These are phyloP conservation scores for Cryptoprocta ferox DNA, from an alignment of 2,797 vertebrate genomes.

Conservation along the genomic window DNA sequence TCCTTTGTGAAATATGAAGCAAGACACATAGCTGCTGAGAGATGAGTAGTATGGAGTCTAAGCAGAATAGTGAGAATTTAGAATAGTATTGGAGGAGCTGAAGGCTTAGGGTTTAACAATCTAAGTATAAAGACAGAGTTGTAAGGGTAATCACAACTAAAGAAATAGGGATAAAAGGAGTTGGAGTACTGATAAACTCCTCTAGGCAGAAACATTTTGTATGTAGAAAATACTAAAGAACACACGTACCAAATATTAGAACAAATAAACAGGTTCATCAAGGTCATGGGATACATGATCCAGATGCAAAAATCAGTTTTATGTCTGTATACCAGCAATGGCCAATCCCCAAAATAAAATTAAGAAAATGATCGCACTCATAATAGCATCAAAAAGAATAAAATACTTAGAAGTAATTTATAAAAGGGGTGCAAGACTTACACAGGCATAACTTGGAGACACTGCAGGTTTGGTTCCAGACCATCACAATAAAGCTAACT, in stretches of 20 bases:
- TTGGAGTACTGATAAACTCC: not conserved
- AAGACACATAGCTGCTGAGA: not conserved
- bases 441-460: not conserved
- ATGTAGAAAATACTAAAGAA: not conserved
- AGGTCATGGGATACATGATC: not conserved
- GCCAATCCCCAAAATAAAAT: not conserved
- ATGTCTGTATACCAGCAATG: not conserved
- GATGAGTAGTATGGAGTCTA: not conserved
- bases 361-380: not conserved
- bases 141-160: slow-evolving; percentile 1
- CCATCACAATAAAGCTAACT: not conserved
- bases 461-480: not conserved
- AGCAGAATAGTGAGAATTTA: not conserved
- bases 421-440: not conserved
- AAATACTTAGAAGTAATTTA: not conserved
- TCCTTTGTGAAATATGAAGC: not conserved
- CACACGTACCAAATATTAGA: not conserved
- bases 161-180: not conserved
- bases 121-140: not conserved
- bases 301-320: not conserved
- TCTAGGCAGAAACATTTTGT: slow-evolving; percentile 1
- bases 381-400: not conserved
- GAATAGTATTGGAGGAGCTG: not conserved
- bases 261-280: not conserved
- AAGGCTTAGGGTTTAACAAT: not conserved